Evolutionary conservation across 2,888 invertebrate species (phyloP).

Genomic region (Leptopilina drosophilae): DNA sequence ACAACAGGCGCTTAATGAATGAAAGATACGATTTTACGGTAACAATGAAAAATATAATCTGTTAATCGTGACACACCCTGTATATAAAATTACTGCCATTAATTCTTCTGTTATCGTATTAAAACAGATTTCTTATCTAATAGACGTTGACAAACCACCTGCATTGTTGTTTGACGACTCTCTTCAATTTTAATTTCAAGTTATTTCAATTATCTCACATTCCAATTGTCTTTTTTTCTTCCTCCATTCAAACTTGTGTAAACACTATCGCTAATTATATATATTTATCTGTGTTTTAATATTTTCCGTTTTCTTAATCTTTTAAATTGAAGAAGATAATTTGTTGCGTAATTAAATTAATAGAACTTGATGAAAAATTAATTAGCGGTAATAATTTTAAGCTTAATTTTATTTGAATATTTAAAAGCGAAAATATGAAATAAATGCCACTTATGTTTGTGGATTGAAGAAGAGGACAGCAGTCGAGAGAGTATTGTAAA

Average conservation of each 20-base stretch:
- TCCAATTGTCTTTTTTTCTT: not conserved
- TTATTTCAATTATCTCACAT: not conserved
- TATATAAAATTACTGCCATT: constrained; percentile 50
- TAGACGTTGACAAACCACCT: constrained; percentile 46
- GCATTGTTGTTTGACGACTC: not conserved
- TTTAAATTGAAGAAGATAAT: too few species aligned
- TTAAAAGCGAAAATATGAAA: too few species aligned
- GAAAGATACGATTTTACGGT: not conserved
- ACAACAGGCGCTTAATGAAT: not conserved
- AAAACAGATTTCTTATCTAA: constrained; percentile 54
- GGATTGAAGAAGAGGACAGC: too few species aligned
- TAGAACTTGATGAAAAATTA: too few species aligned
- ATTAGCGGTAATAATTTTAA: too few species aligned
- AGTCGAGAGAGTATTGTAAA: too few species aligned
- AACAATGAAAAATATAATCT: constrained; percentile 14
- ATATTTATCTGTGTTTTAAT: too few species aligned
- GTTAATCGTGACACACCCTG: constrained; percentile 51
- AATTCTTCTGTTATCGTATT: constrained; percentile 57
- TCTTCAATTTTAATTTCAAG: not conserved
- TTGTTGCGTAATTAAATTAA: too few species aligned
- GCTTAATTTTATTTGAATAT: too few species aligned
- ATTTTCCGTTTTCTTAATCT: too few species aligned
- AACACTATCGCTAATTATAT: too few species aligned
- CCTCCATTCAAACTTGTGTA: not conserved
- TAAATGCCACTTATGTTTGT: too few species aligned